A percentile compares a stretch with the other conserved stretches of the same genome.
Conservation (phyloP, 2,888 invertebrate genomes). For the Leptopilina myrica region DNA sequence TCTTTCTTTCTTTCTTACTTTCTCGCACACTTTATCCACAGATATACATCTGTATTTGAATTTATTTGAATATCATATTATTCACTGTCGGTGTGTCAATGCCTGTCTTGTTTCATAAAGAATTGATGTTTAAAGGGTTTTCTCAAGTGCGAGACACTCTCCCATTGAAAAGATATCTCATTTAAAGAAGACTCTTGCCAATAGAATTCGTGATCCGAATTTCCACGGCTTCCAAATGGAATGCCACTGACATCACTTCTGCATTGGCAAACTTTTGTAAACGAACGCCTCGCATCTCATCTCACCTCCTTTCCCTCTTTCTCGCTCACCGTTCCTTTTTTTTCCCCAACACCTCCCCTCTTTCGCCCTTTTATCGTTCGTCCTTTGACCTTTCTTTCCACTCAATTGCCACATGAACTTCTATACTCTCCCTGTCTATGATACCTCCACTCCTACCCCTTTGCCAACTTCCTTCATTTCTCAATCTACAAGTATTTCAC, state of each 20-base stretch:
- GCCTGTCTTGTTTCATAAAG: constrained; percentile 9
- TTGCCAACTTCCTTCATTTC: background rate
- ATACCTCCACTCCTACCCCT: background rate
- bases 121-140: constrained; percentile 27
- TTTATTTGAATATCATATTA: constrained; percentile 15
- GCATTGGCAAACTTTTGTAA: constrained; percentile 19
- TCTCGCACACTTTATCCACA: too few relatives aligned
- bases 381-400: constrained; percentile 23
- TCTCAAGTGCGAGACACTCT: background rate
- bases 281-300: constrained; percentile 8
- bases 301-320: background rate
- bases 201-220: constrained; percentile 39
- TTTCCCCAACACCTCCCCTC: background rate
- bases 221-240: constrained; percentile 26
- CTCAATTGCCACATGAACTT: constrained; percentile 30
- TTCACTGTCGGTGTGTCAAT: constrained; percentile 8
- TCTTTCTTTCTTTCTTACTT: background rate
- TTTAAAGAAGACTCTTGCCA: constrained; percentile 31
- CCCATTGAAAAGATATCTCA: constrained; percentile 17
- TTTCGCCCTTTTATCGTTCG: too few relatives aligned
- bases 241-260: constrained; percentile 25
- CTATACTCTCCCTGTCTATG: background rate
- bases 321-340: constrained; percentile 1
- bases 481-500: background rate
- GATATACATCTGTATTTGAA: background rate